Conservation (phyloP, 2,113 vertebrate species). For the Mellivora capensis region DNA sequence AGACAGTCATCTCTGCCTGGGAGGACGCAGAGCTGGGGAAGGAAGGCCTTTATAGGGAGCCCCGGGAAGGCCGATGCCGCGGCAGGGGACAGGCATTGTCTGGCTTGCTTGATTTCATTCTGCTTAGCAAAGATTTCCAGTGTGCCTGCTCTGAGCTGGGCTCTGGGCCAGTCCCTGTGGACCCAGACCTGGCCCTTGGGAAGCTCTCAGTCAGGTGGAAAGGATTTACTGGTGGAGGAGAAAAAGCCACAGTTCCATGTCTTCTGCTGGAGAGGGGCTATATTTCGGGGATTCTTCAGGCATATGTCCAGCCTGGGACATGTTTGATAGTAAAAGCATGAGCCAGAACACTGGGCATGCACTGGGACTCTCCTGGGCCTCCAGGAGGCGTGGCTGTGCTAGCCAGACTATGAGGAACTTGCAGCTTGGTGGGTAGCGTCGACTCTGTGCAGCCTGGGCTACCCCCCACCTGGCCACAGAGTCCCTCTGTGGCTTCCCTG, state of each 20-base stretch:
- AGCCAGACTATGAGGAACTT: rapidly evolving
- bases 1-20: background rate
- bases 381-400: background rate
- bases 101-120: background rate
- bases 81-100: background rate
- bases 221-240: background rate
- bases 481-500: background rate
- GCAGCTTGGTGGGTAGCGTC: background rate
- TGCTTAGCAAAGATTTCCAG: background rate
- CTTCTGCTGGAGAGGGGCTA: background rate
- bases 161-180: background rate
- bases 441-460: background rate
- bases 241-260: background rate
- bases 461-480: too few relatives aligned
- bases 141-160: background rate
- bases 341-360: background rate
- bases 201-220: background rate
- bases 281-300: background rate
- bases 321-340: background rate
- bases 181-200: background rate
- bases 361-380: background rate
- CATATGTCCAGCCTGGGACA: background rate
- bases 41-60: background rate
- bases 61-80: background rate
- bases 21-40: background rate